phyloP scores from a whole-genome alignment of 1,140 invertebrate genomes.

The Leptinotarsa texana region DNA sequence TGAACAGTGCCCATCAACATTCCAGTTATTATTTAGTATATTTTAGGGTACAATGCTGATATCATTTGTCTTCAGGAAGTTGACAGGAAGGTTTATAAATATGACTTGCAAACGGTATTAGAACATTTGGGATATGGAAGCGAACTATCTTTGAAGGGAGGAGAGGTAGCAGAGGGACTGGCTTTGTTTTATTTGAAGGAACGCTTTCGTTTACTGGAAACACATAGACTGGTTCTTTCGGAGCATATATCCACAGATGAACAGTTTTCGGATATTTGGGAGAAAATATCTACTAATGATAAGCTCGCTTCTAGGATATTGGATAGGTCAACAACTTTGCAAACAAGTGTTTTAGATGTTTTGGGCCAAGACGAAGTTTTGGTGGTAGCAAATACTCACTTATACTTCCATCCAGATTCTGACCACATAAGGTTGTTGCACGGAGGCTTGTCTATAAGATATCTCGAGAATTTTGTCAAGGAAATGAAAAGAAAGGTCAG shows the following conservation, averaged over 20 bases:
- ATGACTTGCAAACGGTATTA: slow-evolving; percentile 71
- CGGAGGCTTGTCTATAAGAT: slow-evolving; percentile 67
- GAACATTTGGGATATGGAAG: slow-evolving; percentile 62
- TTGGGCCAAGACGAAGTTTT: slow-evolving; percentile 66
- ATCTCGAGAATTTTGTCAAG: slow-evolving; percentile 61
- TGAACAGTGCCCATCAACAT: too few species aligned
- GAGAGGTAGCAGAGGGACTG: slow-evolving; percentile 76
- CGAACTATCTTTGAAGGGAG: slow-evolving; percentile 72
- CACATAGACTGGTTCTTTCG: slow-evolving; percentile 50
- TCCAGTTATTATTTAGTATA: background rate
- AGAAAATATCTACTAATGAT: slow-evolving; percentile 64
- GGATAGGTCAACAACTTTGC: slow-evolving; percentile 66
- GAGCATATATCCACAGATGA: slow-evolving; percentile 61
- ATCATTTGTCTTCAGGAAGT: slow-evolving; percentile 93
- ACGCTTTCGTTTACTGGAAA: slow-evolving; percentile 62
- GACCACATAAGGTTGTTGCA: slow-evolving; percentile 87
- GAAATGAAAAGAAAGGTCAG: slow-evolving; percentile 58
- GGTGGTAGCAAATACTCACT: slow-evolving; percentile 85
- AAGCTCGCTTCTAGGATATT: slow-evolving; percentile 66
- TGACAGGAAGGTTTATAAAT: slow-evolving; percentile 76
- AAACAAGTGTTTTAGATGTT: slow-evolving; percentile 67
- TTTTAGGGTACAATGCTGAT: slow-evolving; percentile 82
- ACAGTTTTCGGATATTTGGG: slow-evolving; percentile 66
- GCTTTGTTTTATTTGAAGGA: slow-evolving; percentile 74
- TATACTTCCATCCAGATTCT: slow-evolving; percentile 90